These are phyloP conservation scores for Cataglyphis livida DNA, from an alignment of 2,888 invertebrate species.

Conservation along the genomic window DNA sequence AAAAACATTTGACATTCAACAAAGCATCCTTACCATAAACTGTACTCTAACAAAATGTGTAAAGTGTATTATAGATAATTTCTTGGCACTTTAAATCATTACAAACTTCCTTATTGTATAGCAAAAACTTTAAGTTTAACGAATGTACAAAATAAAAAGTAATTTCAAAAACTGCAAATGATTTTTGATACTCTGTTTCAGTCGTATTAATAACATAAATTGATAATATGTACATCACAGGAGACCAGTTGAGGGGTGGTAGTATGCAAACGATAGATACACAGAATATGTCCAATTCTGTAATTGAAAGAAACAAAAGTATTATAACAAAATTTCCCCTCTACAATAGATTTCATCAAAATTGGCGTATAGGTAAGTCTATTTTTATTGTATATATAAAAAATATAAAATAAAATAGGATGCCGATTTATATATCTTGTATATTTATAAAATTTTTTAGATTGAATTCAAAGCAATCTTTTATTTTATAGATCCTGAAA, in stretches of 20 bases:
- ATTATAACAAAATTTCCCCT: constrained; percentile 59
- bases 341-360: constrained; percentile 52
- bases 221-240: constrained; percentile 74
- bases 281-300: constrained; percentile 71
- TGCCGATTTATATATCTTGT: background rate
- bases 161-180: constrained; percentile 31
- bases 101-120: constrained; percentile 16
- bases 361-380: constrained; percentile 64
- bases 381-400: background rate
- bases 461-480: background rate
- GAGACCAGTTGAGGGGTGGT: constrained; percentile 68
- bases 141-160: constrained; percentile 38
- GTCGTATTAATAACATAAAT: constrained; percentile 40
- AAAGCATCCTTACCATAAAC: constrained; percentile 25
- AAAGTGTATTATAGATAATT: constrained; percentile 8
- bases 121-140: constrained; percentile 10
- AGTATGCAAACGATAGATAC: constrained; percentile 67
- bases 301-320: constrained; percentile 70
- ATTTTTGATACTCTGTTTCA: constrained; percentile 45
- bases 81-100: constrained; percentile 61
- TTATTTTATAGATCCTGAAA: constrained; percentile 73
- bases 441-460: constrained; percentile 8
- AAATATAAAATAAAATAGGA: background rate
- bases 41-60: constrained; percentile 43
- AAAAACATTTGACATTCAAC: background rate